Evolutionary conservation across 1,140 invertebrate species (phyloP).

Genomic region (Parapsyche elsis): DNA sequence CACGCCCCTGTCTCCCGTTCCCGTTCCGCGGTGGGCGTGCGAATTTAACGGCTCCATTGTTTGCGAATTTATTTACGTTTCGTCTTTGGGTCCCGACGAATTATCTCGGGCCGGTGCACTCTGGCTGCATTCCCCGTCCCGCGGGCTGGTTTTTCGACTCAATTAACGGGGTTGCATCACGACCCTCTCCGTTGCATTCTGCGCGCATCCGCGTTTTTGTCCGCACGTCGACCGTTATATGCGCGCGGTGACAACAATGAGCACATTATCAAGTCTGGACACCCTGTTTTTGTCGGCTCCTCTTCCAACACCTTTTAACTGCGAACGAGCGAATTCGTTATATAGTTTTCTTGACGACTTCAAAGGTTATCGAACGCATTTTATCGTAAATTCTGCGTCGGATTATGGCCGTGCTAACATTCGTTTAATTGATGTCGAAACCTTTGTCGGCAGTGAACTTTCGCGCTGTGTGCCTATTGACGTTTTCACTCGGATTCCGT

Average conservation of each 20-base stretch:
- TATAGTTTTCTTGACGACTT: too few species aligned
- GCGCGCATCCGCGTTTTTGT: slow-evolving; percentile 3
- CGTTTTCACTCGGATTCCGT: neutral
- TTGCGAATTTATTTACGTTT: slow-evolving; percentile 43
- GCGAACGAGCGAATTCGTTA: too few species aligned
- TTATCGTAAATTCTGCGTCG: neutral
- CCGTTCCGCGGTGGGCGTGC: slow-evolving; percentile 32
- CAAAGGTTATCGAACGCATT: neutral
- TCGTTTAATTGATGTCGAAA: neutral
- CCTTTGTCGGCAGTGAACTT: neutral
- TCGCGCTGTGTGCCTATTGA: neutral
- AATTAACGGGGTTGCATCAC: slow-evolving; percentile 41
- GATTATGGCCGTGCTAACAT: neutral
- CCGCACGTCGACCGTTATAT: neutral
- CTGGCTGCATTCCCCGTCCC: neutral
- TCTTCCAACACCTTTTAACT: neutral
- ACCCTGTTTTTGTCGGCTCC: too few species aligned
- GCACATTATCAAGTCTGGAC: neutral
- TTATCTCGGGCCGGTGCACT: slow-evolving; percentile 30
- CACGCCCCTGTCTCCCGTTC: neutral
- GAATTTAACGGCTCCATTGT: slow-evolving; percentile 52
- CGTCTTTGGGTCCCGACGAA: neutral
- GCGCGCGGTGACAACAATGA: neutral
- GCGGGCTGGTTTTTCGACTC: slow-evolving; percentile 40
- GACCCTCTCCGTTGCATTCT: neutral